Evolutionary conservation across 2,113 vertebrate genomes (phyloP), one percentile per base, ranked within the genome.

Genomic region (Lonchura striata): DNA sequence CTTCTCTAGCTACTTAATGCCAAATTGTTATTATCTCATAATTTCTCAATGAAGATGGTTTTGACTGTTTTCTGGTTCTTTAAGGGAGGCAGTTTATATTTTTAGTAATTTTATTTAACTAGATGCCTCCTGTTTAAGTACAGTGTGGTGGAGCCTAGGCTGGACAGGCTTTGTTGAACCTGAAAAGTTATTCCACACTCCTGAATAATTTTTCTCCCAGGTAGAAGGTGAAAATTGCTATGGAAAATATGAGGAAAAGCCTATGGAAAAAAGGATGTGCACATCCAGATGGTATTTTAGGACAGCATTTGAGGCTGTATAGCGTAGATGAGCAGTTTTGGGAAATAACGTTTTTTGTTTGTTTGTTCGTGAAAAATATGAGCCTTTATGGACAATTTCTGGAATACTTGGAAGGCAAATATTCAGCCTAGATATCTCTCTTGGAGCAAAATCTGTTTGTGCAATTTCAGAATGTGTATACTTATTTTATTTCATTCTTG

Each of bases 401-500:
- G 42, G 57, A 66, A 75, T 35, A 5, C 5, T 28, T 61, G 20
- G 9, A 75, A 52, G 18, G 6, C 17, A 28, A 39, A 2, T 2
- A 70, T 75, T 42, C 18, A 6, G 4, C 14, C 13, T 13, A 39
- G 21, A 8, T n/a, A 6, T 25, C 3, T 23, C 9, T 20, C 15
- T 11, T 17, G 11, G 7, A 57, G 4, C 8, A 60, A 72, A 80
- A 65, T 47, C 17, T 71, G 8, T 20, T 52, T 57, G 13, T 61
- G 37, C 5, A 28, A 10, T 56, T 60, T 69, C 11, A 78, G 41
- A n/a, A 22, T 0, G 0, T 2, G 4, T 15, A 14, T 3, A 14
- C 6, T 6, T 35, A 35, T 39, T 9, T 11, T 64, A 25, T 9
- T 52, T 4, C 5, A 35, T 47, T 41, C 24, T 30, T 49, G 11